These are phyloP conservation scores for Stegophylla sp. DNA, from an alignment of 2,888 invertebrate genomes.

Conservation along the genomic window DNA sequence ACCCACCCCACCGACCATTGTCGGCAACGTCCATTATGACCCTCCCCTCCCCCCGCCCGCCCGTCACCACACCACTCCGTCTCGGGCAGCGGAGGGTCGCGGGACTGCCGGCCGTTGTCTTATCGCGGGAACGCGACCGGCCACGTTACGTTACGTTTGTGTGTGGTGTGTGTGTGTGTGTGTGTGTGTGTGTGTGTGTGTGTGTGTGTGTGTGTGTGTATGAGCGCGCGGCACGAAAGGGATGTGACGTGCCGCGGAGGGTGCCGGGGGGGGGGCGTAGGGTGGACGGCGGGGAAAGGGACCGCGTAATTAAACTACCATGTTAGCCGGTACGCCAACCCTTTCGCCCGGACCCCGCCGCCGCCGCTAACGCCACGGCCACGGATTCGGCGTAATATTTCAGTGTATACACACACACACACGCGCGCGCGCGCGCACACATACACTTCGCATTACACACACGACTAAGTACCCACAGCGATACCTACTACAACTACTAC, in stretches of 20 bases:
- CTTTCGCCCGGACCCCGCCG: constrained; percentile 52
- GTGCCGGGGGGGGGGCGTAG: not conserved
- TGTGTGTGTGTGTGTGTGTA: constrained; percentile 3
- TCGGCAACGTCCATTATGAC: constrained; percentile 57
- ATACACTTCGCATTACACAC: constrained; percentile 14
- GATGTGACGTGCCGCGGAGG: constrained; percentile 8
- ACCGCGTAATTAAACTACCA: constrained; percentile 59
- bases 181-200: not conserved
- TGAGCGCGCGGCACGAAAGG: constrained; percentile 22
- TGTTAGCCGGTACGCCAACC: constrained; percentile 58
- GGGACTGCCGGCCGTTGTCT: constrained; percentile 53
- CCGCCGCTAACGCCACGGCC: constrained; percentile 32
- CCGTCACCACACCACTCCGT: not conserved
- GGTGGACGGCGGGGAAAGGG: constrained; percentile 29
- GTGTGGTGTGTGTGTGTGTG: constrained; percentile 4
- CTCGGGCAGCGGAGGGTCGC: no score
- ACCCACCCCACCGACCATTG: constrained; percentile 27
- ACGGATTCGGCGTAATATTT: constrained; percentile 58
- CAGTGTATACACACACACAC: constrained; percentile 15
- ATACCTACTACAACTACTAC: constrained; percentile 6
- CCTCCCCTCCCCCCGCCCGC: not conserved
- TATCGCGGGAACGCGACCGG: constrained; percentile 54
- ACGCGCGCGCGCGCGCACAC: not conserved
- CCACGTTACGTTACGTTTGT: constrained; percentile 20
- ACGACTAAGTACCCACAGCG: constrained; percentile 24